Percentiles rank a stretch among this genome's conserved stretches.
phyloP scores from a whole-genome alignment of 2,797 vertebrate species.

The Falco berigora region DNA sequence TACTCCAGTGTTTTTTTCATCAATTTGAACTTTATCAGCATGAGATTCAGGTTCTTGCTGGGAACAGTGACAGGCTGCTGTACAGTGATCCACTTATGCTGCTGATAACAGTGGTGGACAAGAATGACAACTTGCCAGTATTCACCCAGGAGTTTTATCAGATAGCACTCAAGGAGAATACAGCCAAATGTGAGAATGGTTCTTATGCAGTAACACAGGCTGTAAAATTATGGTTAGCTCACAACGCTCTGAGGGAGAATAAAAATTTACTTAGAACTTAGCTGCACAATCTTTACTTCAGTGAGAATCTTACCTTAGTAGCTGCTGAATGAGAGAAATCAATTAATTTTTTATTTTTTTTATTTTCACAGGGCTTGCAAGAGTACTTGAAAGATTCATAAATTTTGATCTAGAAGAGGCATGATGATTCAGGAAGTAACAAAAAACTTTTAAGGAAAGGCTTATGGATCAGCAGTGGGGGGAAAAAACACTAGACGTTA shows the following conservation, averaged over 20 bases:
- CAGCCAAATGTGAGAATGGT: constrained; percentile 56
- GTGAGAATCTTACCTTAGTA: neutral
- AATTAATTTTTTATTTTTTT: neutral
- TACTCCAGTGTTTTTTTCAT: neutral
- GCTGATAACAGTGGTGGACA: constrained; percentile 77
- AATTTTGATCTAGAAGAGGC: neutral
- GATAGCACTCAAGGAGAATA: constrained; percentile 74
- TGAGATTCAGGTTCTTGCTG: constrained; percentile 75
- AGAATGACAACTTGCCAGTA: constrained; percentile 80
- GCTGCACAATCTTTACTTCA: neutral
- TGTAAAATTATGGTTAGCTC: neutral
- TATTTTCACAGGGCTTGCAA: neutral
- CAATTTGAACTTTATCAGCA: constrained; percentile 58
- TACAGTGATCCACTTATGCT: constrained; percentile 77
- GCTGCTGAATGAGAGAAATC: neutral
- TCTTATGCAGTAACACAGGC: neutral
- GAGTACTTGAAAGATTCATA: neutral
- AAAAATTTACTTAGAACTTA: neutral
- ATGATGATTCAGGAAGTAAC: neutral
- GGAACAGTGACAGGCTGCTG: constrained; percentile 73
- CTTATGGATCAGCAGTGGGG: neutral
- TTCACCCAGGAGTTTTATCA: constrained; percentile 75
- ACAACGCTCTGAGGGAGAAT: neutral
- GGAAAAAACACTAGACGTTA: neutral
- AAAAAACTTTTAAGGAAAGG: neutral